phyloP scores from a whole-genome alignment of 1,140 invertebrate species.

The Aporrectodea caliginosa region DNA sequence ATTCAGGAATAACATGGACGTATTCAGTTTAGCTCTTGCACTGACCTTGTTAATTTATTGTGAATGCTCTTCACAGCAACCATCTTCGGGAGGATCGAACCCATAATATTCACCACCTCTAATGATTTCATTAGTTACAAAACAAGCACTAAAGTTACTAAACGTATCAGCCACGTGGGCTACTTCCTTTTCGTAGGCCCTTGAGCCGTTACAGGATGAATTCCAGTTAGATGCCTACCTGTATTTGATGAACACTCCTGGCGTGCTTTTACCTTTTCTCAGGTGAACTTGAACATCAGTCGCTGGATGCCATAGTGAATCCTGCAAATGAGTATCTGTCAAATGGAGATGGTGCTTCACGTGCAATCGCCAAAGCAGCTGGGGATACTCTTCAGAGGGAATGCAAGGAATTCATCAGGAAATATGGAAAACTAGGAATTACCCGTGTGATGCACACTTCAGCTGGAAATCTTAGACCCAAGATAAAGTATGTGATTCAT shows the following conservation, averaged over 20 bases:
- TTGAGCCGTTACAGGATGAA: no score
- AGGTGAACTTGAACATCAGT: conserved; percentile 12
- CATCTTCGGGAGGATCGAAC: no score
- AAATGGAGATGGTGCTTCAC: conserved; percentile 16
- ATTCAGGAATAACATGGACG: neutral
- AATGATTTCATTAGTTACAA: neutral
- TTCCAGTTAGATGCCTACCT: no score
- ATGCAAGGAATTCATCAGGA: conserved; percentile 11
- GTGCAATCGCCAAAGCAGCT: conserved; percentile 29
- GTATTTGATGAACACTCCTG: neutral
- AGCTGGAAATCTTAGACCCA: conserved; percentile 22
- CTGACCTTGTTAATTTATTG: no score
- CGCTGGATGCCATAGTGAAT: conserved; percentile 29
- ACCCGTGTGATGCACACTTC: conserved; percentile 6
- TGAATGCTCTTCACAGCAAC: neutral
- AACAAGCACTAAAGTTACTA: no score
- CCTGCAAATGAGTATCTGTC: conserved; percentile 22
- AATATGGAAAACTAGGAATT: neutral
- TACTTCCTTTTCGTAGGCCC: no score
- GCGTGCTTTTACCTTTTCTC: neutral
- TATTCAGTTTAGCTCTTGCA: no score
- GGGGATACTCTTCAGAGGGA: conserved; percentile 10
- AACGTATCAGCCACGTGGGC: no score
- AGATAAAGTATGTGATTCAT: conserved; percentile 26
- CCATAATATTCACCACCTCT: no score